phyloP scores from a whole-genome alignment of 2,113 vertebrate species.

The Thalassoma bifasciatum region DNA sequence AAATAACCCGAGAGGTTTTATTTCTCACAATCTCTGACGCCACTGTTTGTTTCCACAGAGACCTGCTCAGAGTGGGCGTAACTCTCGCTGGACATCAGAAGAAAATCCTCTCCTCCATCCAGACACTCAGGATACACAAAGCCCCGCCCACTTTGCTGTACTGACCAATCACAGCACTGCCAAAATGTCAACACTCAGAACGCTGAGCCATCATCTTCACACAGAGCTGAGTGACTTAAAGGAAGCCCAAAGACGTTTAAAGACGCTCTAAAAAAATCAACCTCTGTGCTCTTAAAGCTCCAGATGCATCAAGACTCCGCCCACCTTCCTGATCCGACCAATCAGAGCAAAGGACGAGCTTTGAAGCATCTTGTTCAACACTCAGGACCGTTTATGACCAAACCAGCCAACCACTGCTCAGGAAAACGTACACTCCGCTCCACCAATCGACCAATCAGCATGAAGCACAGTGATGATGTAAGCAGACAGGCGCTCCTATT shows the following conservation, averaged over 20 bases:
- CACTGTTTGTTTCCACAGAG: conserved; percentile 81
- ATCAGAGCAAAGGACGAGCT: background rate
- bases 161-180: conserved; percentile 62
- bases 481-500: background rate
- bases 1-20: no score
- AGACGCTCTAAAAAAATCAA: background rate
- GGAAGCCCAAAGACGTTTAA: background rate
- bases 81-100: conserved; percentile 97
- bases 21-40: background rate
- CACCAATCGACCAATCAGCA: background rate
- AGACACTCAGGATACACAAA: conserved; percentile 93
- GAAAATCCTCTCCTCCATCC: conserved; percentile 95
- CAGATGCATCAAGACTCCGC: conserved; percentile 20
- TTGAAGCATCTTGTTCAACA: background rate
- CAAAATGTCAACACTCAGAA: conserved; percentile 79
- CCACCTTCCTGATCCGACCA: background rate
- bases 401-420: conserved; percentile 29
- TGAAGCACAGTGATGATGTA: background rate
- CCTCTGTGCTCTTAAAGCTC: background rate
- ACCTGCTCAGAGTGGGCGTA: conserved; percentile 96
- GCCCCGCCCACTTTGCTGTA: conserved; percentile 76
- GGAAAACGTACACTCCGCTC: conserved; percentile 10
- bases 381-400: conserved; percentile 8
- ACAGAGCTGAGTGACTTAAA: background rate
- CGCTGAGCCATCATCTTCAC: conserved; percentile 76